A percentile compares a stretch with the other conserved stretches of the same genome.
Evolutionary conservation across 2,797 vertebrate genomes (phyloP).

Genomic region (Merluccius polli): DNA sequence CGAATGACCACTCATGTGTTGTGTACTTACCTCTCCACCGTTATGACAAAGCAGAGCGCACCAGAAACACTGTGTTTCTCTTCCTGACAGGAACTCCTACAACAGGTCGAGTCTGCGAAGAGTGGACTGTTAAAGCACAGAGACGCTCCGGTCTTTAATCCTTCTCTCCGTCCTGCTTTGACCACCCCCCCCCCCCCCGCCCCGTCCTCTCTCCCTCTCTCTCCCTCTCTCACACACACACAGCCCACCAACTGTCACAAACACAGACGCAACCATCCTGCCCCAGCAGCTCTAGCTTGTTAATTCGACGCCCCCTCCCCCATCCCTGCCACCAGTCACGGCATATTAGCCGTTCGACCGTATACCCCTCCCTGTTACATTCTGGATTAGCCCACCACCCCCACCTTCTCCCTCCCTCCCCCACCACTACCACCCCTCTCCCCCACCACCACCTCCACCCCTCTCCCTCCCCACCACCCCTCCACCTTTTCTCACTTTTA

Average conservation of each 20-base stretch:
- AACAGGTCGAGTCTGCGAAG: constrained; percentile 81
- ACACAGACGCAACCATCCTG: constrained; percentile 18
- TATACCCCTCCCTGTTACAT: constrained; percentile 22
- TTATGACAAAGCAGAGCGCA: background rate
- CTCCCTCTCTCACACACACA: background rate
- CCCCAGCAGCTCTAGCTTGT: constrained; percentile 30
- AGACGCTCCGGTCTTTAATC: constrained; percentile 34
- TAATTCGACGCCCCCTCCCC: constrained; percentile 36
- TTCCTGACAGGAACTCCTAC: constrained; percentile 77
- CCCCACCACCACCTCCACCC: constrained; percentile 17
- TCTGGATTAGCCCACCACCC: constrained; percentile 12
- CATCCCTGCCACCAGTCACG: constrained; percentile 33
- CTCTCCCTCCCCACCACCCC: constrained; percentile 14
- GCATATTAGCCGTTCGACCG: constrained; percentile 25
- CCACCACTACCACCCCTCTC: too few species aligned
- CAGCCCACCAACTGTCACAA: background rate
- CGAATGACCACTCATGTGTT: background rate
- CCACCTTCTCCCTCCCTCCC: too few species aligned
- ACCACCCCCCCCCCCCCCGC: background rate
- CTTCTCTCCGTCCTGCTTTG: background rate
- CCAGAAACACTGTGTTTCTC: constrained; percentile 15
- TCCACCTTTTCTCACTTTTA: constrained; percentile 52
- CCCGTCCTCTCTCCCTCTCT: background rate
- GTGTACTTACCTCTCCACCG: background rate
- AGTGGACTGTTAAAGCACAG: constrained; percentile 71